These are phyloP conservation scores for Oenanthe melanoleuca DNA, from an alignment of 2,113 vertebrate species.

Conservation along the genomic window DNA sequence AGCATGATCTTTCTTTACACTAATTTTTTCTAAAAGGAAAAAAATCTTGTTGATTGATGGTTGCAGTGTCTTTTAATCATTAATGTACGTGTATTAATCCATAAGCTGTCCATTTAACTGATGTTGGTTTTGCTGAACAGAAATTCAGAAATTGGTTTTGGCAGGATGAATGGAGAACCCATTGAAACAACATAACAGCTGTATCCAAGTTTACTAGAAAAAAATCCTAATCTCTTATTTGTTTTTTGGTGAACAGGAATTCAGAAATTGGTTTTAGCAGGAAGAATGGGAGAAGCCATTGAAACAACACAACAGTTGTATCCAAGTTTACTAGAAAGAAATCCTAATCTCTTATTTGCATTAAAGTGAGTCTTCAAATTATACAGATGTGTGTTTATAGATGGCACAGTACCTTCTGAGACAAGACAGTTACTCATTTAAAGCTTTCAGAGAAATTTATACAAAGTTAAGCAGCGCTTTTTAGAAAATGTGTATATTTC, in stretches of 20 bases:
- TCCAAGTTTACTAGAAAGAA: conserved; percentile 97
- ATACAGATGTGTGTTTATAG: conserved; percentile 68
- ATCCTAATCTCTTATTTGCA: conserved; percentile 98
- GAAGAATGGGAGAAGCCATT: conserved; percentile 99
- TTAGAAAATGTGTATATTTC: conserved; percentile 46
- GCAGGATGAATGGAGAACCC: conserved; percentile 97
- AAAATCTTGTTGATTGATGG: not conserved
- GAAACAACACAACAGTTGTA: conserved; percentile 99
- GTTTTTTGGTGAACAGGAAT: conserved; percentile 87
- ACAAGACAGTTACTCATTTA: conserved; percentile 56
- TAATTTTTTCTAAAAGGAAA: not conserved
- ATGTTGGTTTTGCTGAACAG: conserved; percentile 75
- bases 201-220: conserved; percentile 96
- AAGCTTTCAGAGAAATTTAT: conserved; percentile 37
- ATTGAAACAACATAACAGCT: conserved; percentile 97
- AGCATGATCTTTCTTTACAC: conserved; percentile 1
- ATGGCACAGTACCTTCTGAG: conserved; percentile 59
- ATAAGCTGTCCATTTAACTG: conserved; percentile 34
- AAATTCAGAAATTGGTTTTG: conserved; percentile 95
- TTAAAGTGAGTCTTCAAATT: conserved; percentile 88
- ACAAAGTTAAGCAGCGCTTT: conserved; percentile 38
- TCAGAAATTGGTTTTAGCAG: conserved; percentile 98
- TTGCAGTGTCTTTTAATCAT: conserved; percentile 28
- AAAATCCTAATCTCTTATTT: conserved; percentile 92
- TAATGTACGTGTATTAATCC: not conserved